These are phyloP conservation scores for Gadopsis marmoratus DNA, from an alignment of 2,797 vertebrate genomes.

Conservation along the genomic window DNA sequence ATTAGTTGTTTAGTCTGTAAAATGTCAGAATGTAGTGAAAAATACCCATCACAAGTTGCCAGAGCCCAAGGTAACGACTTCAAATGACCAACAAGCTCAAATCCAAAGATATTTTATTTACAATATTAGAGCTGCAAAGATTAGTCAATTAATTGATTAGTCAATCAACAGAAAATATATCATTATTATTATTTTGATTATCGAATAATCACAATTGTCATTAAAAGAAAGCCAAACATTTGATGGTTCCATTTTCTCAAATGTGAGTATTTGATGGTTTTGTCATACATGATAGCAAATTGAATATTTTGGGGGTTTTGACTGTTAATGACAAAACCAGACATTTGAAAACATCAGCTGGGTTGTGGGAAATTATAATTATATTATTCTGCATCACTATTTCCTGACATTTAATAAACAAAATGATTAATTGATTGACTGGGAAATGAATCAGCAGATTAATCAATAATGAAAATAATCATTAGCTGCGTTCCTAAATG, in stretches of 20 bases:
- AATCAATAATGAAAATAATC: background rate
- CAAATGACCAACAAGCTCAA: background rate
- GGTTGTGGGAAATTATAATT: background rate
- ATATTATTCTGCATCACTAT: too few species aligned
- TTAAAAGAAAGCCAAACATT: too few species aligned
- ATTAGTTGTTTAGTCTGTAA: background rate
- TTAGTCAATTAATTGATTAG: background rate
- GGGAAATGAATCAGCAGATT: background rate
- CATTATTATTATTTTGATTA: background rate
- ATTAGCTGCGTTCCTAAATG: background rate
- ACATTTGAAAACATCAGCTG: background rate
- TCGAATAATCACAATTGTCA: background rate
- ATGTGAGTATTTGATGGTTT: background rate
- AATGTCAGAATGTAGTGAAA: background rate
- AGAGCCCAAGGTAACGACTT: background rate
- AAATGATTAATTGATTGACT: background rate
- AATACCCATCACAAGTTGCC: background rate
- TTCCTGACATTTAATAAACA: background rate
- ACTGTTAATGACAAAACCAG: background rate
- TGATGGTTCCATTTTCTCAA: background rate
- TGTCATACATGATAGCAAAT: background rate
- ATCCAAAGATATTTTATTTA: conserved; percentile 8
- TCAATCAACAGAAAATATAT: background rate
- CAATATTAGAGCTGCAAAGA: background rate
- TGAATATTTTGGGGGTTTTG: background rate